phyloP scores from a whole-genome alignment of 2,888 invertebrate genomes.

The Rhagium mordax region DNA sequence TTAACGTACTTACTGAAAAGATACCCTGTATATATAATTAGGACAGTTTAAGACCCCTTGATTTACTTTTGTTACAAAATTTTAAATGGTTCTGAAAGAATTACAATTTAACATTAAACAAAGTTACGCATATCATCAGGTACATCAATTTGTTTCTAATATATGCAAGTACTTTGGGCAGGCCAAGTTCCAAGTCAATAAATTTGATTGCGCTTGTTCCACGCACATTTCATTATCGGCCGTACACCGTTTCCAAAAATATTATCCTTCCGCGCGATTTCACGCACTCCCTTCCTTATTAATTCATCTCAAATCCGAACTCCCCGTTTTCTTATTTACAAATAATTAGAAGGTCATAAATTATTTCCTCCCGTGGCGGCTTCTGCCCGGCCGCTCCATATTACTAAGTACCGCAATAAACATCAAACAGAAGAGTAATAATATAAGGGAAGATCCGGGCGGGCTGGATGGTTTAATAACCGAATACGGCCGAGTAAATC shows the following conservation, averaged over 20 bases:
- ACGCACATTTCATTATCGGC: too few relatives aligned
- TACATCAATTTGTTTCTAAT: too few relatives aligned
- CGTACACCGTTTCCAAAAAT: not conserved
- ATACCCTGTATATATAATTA: too few relatives aligned
- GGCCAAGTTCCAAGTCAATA: too few relatives aligned
- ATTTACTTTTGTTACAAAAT: too few relatives aligned
- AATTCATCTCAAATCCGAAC: conserved; percentile 35
- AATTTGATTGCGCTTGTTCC: too few relatives aligned
- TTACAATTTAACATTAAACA: too few relatives aligned
- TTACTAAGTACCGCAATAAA: conserved; percentile 60
- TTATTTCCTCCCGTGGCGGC: conserved; percentile 41
- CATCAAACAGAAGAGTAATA: conserved; percentile 47
- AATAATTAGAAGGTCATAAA: conserved; percentile 58
- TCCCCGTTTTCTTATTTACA: conserved; percentile 52
- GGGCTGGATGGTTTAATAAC: conserved; percentile 61
- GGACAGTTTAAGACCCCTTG: too few relatives aligned
- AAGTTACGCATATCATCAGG: too few relatives aligned
- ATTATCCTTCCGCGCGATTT: conserved; percentile 25
- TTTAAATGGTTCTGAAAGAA: too few relatives aligned
- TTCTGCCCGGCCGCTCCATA: conserved; percentile 51
- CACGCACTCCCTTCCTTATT: conserved; percentile 39
- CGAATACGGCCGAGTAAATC: conserved; percentile 66
- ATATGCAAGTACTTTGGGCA: too few relatives aligned
- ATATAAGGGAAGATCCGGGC: conserved; percentile 55
- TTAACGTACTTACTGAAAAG: too few relatives aligned